Percentiles rank a stretch among this genome's conserved stretches.
Conservation (phyloP, 2,113 vertebrate genomes). For the Microtus ochrogaster region DNA sequence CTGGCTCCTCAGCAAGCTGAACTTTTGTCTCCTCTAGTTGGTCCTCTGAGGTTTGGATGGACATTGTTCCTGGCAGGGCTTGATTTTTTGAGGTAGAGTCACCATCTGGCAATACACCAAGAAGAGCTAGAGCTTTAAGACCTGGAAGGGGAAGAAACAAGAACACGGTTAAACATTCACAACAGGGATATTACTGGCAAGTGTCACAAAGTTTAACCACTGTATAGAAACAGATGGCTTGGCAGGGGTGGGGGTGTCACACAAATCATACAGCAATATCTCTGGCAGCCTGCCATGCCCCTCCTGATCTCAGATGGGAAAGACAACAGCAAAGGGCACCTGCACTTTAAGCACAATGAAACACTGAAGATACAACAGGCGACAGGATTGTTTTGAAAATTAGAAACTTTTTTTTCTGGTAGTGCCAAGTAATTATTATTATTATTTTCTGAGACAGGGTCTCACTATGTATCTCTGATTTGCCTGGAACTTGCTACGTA, state of each 20-base stretch:
- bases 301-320: background rate
- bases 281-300: background rate
- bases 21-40: conserved; percentile 36
- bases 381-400: background rate
- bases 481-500: no score
- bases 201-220: background rate
- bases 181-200: background rate
- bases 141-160: conserved; percentile 82
- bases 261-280: background rate
- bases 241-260: background rate
- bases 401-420: background rate
- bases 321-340: background rate
- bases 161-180: conserved; percentile 30
- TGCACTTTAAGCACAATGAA: background rate
- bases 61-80: conserved; percentile 75
- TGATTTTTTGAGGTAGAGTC: conserved; percentile 87
- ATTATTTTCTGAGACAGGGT: background rate
- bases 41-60: conserved; percentile 80
- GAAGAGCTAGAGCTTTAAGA: conserved; percentile 92
- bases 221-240: background rate
- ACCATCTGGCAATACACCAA: conserved; percentile 91
- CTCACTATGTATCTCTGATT: background rate
- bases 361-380: background rate
- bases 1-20: background rate
- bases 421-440: background rate